Conservation (phyloP, 2,888 invertebrate species). For the Malacosoma neustria region DNA sequence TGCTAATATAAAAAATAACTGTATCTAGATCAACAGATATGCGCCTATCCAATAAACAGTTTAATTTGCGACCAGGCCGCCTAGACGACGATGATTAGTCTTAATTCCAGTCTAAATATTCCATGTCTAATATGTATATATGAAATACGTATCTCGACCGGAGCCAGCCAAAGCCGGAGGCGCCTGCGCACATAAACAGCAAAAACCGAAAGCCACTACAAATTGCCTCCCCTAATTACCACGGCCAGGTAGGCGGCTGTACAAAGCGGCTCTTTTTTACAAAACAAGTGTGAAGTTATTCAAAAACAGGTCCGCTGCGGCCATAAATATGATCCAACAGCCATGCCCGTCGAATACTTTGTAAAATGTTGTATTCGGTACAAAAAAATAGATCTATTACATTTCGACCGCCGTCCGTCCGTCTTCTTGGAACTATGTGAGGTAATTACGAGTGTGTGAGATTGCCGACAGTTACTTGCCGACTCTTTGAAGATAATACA, state of each 20-base stretch:
- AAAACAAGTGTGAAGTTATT: constrained; percentile 50
- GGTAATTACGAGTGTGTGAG: no score
- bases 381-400: neutral
- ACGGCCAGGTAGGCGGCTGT: constrained; percentile 43
- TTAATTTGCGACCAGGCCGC: no score
- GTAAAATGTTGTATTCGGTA: neutral
- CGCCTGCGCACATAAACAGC: constrained; percentile 14
- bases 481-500: no score
- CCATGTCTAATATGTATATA: no score
- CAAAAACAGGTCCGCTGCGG: constrained; percentile 27
- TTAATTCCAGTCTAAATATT: no score
- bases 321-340: constrained; percentile 28
- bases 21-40: no score
- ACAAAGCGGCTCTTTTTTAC: constrained; percentile 30
- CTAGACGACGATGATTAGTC: no score
- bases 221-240: constrained; percentile 53
- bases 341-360: constrained; percentile 11
- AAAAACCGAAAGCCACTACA: constrained; percentile 20
- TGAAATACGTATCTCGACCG: constrained; percentile 4
- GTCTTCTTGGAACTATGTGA: no score
- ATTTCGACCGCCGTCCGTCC: neutral
- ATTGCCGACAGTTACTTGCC: no score
- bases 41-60: no score
- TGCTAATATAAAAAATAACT: no score
- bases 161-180: constrained; percentile 18